Evolutionary conservation across 2,888 invertebrate species (phyloP), one percentile per base, ranked within the genome.

Genomic region (Parapristionchus giblindavisi): DNA sequence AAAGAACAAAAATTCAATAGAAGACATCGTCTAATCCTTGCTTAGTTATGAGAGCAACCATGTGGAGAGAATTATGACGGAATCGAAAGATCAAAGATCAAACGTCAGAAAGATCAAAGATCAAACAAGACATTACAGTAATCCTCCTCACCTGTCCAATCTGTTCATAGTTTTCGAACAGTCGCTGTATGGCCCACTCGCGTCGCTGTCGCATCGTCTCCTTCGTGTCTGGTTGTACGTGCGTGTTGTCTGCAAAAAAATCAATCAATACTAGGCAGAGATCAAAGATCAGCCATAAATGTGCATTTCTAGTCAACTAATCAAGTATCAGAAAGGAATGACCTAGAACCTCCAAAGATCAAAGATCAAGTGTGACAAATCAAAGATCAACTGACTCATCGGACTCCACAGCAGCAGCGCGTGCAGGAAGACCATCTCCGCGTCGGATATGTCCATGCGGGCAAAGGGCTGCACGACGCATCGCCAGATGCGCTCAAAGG

Each of bases 391-490:
- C 79, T 72, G 52, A 80, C 79, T 84, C 36, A 80, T 56, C 1
- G 73, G 76, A 73, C 81, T 70, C 70, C 86, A 86, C 54, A 86
- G 75, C 36, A 86, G 77, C 79, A 85, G 77, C 43, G 80, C 79
- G 60, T 86, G 86, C 17, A 86, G 79, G 52, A 80, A 81, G 38
- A 85, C 85, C 29, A 86, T 80, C 77, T 86, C 86, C 24, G 86
- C 85, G 70, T 86, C 86, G 56, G 80, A 82, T 43, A 86, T 79
- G 34, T 79, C 74, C 80, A 86, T 60, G 27, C 78, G 48, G n/a
- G 78, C 77, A 65, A 86, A 86, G 1, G 83, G 85, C 34, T 75
- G 75, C 43, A 86, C 82, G n/a, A 86, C 80, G 38, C 81, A 84
- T 66, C 76, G 78, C 85, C 85, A 85, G 66, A 83, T 79, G 0